Conservation (phyloP, 2,113 vertebrate genomes). For the human region DNA sequence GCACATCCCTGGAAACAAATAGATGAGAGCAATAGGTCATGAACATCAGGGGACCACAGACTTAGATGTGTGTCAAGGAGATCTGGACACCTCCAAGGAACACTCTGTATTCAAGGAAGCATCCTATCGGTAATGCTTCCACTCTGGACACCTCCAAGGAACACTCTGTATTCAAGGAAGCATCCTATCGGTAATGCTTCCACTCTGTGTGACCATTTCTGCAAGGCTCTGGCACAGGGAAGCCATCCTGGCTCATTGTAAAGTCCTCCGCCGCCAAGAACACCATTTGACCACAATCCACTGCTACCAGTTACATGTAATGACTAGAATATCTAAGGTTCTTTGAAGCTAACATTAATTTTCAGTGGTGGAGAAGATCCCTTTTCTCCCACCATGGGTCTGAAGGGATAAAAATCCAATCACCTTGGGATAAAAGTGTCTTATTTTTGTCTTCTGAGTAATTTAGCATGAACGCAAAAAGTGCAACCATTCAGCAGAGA, state of each 20-base stretch:
- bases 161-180: not conserved
- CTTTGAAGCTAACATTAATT: not conserved
- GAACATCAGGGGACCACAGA: not conserved
- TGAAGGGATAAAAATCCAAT: not conserved
- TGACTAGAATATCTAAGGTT: not conserved
- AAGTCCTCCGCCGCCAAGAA: not conserved
- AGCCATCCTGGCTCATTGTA: not conserved
- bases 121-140: not conserved
- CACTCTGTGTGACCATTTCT: not conserved
- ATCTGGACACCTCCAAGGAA: not conserved
- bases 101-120: not conserved
- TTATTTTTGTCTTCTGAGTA: not conserved
- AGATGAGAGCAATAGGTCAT: not conserved
- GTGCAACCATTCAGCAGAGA: not conserved
- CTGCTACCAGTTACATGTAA: not conserved
- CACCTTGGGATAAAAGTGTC: not conserved
- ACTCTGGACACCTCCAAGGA: not conserved
- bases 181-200: fast-evolving
- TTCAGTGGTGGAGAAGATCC: not conserved
- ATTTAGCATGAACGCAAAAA: not conserved
- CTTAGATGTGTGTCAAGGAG: not conserved
- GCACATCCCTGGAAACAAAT: not conserved
- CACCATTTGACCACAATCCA: not conserved
- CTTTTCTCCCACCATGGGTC: not conserved
- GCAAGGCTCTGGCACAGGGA: not conserved